Evolutionary conservation across 2,888 invertebrate species (phyloP).

Genomic region (Diarsia dahlii): DNA sequence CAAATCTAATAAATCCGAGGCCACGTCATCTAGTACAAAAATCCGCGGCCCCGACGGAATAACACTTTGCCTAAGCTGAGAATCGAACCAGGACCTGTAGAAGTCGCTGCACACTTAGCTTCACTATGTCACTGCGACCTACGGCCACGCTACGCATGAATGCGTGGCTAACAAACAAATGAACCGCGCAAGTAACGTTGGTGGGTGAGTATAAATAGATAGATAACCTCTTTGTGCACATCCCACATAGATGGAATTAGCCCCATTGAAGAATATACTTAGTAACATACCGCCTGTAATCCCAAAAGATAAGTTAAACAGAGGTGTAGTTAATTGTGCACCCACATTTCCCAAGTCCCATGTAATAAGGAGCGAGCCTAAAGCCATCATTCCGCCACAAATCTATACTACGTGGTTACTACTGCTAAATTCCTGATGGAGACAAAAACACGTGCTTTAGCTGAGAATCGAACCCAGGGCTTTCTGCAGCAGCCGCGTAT

Average conservation of each 20-base stretch:
- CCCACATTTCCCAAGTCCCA: no score
- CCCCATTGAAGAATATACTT: background rate
- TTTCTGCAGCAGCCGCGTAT: background rate
- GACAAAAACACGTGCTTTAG: background rate
- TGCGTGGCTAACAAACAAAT: background rate
- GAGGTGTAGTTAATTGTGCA: no score
- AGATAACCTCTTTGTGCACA: background rate
- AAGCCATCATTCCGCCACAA: background rate
- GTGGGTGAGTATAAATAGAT: no score
- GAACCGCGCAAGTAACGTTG: background rate
- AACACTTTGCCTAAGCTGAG: no score
- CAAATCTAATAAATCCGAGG: no score
- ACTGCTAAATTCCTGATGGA: background rate
- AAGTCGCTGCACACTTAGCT: no score
- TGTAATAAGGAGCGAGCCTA: no score
- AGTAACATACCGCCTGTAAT: background rate
- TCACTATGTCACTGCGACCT: no score
- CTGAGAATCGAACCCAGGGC: background rate
- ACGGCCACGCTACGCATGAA: background rate
- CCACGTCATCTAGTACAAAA: no score
- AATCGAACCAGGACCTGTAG: no score
- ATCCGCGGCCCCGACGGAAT: no score
- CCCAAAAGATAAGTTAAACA: background rate
- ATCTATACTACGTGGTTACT: background rate
- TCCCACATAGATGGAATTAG: background rate